A percentile compares a stretch with the other conserved stretches of the same genome.
Evolutionary conservation across 2,113 vertebrate species (phyloP).

Genomic region (Heptranchias perlo): DNA sequence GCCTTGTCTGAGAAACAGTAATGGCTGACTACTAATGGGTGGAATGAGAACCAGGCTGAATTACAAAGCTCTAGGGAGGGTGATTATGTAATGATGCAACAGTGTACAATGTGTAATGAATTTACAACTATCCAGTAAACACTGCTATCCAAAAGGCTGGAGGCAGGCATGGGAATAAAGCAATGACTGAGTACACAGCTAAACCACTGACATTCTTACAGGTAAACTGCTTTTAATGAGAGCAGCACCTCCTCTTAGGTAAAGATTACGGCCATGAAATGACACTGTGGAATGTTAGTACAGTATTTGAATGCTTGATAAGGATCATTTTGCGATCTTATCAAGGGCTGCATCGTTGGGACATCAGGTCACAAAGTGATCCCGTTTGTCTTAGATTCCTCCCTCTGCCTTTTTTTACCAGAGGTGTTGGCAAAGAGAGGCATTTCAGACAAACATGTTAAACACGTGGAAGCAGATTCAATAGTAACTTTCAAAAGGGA

Average conservation of each 20-base stretch:
- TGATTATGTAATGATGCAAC: constrained; percentile 12
- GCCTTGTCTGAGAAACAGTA: constrained; percentile 28
- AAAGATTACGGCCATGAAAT: background rate
- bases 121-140: background rate
- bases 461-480: background rate
- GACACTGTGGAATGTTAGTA: background rate
- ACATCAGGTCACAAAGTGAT: background rate
- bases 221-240: background rate
- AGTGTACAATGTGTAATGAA: background rate
- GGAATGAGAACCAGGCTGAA: constrained; percentile 26
- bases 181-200: background rate
- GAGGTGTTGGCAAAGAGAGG: background rate
- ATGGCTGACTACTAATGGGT: constrained; percentile 26
- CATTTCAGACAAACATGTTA: background rate
- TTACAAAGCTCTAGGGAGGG: background rate
- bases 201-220: background rate
- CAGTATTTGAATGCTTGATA: background rate
- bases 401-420: background rate
- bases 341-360: background rate
- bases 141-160: background rate
- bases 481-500: background rate
- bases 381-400: background rate
- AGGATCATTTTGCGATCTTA: background rate
- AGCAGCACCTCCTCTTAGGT: background rate
- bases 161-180: background rate